Evolutionary conservation across 2,888 invertebrate species (phyloP).

Genomic region (Sminthurides aquaticus): DNA sequence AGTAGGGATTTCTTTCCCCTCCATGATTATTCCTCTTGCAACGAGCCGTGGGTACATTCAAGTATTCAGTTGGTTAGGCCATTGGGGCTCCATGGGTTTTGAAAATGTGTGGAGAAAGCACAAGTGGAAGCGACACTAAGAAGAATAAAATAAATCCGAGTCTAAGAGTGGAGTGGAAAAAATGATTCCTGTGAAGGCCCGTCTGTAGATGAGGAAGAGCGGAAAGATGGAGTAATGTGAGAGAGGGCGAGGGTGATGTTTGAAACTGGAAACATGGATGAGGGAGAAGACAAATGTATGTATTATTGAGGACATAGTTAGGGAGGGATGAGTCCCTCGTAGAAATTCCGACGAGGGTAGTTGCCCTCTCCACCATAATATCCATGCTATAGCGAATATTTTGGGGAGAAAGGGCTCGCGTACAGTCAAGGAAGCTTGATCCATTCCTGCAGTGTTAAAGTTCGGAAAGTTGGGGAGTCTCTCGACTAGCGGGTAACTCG

Average conservation of each 20-base stretch:
- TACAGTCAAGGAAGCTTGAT: no score
- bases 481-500: no score
- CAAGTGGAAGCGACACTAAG: background rate
- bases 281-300: slow-evolving; percentile 1
- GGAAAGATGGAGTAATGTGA: background rate
- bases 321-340: background rate
- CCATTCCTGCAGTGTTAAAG: no score
- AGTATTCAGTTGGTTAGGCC: no score
- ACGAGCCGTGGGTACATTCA: no score
- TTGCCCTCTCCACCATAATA: background rate
- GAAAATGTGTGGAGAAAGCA: background rate
- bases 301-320: background rate
- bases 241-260: no score
- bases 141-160: background rate
- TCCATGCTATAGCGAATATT: background rate
- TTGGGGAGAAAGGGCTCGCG: background rate
- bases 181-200: background rate
- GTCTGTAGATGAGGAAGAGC: background rate
- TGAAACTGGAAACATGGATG: no score
- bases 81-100: background rate
- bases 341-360: no score
- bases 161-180: background rate
- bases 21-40: no score
- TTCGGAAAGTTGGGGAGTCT: no score
- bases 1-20: background rate